Evolutionary conservation across 2,113 vertebrate genomes (phyloP).

Genomic region (Castor canadensis): DNA sequence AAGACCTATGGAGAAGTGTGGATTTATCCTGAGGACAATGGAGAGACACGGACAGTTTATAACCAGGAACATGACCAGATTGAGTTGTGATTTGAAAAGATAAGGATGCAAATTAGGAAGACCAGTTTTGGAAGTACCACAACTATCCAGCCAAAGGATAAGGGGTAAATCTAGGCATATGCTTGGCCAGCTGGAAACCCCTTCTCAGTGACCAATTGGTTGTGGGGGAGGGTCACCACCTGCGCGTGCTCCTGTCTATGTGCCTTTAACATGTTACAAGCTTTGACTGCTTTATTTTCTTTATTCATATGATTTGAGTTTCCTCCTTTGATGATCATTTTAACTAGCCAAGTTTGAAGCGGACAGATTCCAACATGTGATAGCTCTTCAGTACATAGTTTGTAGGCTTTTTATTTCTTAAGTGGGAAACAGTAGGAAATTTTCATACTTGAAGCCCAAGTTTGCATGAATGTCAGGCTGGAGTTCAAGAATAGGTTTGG

Average conservation of each 20-base stretch:
- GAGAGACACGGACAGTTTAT: neutral
- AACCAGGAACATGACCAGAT: conserved; percentile 35
- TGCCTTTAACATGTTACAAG: neutral
- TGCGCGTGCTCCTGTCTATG: neutral
- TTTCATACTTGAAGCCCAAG: conserved; percentile 54
- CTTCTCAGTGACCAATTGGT: neutral
- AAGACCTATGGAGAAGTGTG: neutral
- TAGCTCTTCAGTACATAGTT: conserved; percentile 41
- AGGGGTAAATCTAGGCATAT: neutral
- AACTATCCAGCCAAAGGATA: too few species aligned
- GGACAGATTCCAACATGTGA: neutral
- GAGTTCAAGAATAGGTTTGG: conserved; percentile 4
- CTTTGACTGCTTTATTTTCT: neutral
- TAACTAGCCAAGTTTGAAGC: conserved; percentile 27
- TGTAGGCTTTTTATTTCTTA: conserved; percentile 29
- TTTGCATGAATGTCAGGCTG: conserved; percentile 46
- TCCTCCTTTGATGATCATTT: conserved; percentile 39
- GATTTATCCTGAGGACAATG: neutral
- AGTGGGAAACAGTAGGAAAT: conserved; percentile 46
- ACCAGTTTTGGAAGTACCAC: neutral
- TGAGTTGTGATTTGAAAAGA: conserved; percentile 15
- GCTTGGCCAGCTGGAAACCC: neutral
- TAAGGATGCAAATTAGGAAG: neutral
- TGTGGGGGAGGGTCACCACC: neutral
- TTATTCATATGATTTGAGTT: neutral